Conservation (phyloP, 2,888 invertebrate genomes). For the Brenthis daphne region DNA sequence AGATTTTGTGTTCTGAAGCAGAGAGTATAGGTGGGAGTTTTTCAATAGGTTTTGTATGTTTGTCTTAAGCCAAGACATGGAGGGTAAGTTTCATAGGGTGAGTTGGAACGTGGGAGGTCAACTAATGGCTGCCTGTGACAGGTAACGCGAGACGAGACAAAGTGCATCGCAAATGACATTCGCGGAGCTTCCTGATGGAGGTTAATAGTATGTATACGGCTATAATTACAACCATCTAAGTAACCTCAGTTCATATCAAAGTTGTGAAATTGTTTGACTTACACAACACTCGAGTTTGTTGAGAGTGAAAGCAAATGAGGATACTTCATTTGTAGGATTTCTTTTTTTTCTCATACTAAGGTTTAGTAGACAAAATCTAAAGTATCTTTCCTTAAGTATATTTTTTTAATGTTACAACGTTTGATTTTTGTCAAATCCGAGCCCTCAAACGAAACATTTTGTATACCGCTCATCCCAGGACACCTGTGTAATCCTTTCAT, state of each 20-base stretch:
- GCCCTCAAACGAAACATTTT: slow-evolving; percentile 2
- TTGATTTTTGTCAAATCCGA: background rate
- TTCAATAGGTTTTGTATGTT: slow-evolving; percentile 36
- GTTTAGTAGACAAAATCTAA: too few relatives aligned
- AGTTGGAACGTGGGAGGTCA: slow-evolving; percentile 68
- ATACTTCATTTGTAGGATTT: background rate
- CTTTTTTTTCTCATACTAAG: background rate
- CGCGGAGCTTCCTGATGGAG: slow-evolving; percentile 50
- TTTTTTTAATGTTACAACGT: background rate
- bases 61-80: slow-evolving; percentile 53
- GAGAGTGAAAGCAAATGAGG: background rate
- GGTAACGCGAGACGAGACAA: slow-evolving; percentile 76
- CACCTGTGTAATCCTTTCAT: slow-evolving; percentile 82
- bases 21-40: slow-evolving; percentile 39
- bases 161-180: slow-evolving; percentile 69
- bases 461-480: slow-evolving; percentile 54
- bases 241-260: slow-evolving; percentile 7
- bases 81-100: slow-evolving; percentile 69
- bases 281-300: background rate
- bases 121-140: slow-evolving; percentile 77
- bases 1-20: slow-evolving; percentile 47
- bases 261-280: background rate
- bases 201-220: slow-evolving; percentile 52
- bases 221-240: slow-evolving; percentile 33
- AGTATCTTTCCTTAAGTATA: background rate